phyloP scores from a whole-genome alignment of 2,797 vertebrate genomes.

The Amniataba percoides region DNA sequence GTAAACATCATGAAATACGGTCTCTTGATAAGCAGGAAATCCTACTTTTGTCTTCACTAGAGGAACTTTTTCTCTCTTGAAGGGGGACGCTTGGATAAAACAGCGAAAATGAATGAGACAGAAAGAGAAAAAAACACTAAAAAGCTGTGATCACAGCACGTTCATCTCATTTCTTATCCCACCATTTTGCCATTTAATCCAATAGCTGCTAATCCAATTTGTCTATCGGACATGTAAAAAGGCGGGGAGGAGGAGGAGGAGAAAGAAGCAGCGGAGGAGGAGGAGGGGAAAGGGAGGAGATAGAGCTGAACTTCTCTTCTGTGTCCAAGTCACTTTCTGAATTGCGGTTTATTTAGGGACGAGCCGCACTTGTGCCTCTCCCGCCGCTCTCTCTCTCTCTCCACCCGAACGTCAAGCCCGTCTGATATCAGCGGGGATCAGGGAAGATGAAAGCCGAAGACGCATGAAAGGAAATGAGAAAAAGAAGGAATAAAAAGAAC shows the following conservation, averaged over 20 bases:
- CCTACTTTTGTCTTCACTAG: constrained; percentile 2
- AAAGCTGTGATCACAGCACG: constrained; percentile 93
- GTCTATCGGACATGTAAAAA: constrained; percentile 95
- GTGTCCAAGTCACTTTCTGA: constrained; percentile 91
- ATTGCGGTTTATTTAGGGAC: constrained; percentile 93
- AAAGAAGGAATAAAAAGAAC: constrained; percentile 86
- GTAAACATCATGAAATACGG: neutral
- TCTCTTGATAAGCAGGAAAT: neutral
- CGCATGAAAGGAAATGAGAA: constrained; percentile 70
- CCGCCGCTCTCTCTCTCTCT: constrained; percentile 85
- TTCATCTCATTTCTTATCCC: constrained; percentile 95
- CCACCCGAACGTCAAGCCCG: constrained; percentile 82
- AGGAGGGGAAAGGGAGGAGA: constrained; percentile 81
- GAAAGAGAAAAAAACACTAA: constrained; percentile 89
- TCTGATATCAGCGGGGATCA: constrained; percentile 87
- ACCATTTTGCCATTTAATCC: constrained; percentile 97
- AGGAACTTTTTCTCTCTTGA: constrained; percentile 57
- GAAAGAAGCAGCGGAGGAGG: constrained; percentile 63
- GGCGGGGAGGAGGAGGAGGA: constrained; percentile 52
- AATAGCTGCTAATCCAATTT: constrained; percentile 99
- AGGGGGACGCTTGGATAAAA: constrained; percentile 31
- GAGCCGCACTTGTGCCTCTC: constrained; percentile 87
- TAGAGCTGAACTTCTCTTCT: constrained; percentile 75
- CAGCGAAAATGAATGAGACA: constrained; percentile 49
- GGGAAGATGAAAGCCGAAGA: constrained; percentile 76